phyloP scores from a whole-genome alignment of 2,797 vertebrate genomes.

The Pteropus rufus region DNA sequence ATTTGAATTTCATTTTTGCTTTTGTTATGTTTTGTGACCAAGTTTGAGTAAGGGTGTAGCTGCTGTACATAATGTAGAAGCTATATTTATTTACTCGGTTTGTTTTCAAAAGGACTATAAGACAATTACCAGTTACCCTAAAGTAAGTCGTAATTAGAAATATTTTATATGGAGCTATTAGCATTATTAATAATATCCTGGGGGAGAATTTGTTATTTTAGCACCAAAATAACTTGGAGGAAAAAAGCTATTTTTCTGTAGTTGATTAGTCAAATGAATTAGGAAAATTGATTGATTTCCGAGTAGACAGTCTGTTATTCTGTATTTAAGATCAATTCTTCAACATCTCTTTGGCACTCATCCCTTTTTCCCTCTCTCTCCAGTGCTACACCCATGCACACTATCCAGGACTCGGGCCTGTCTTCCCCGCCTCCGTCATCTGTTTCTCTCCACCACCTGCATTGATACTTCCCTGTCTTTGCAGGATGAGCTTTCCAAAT shows the following conservation, averaged over 20 bases:
- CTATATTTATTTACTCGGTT: not conserved
- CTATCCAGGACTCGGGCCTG: not conserved
- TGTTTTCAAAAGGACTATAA: slow-evolving; percentile 19
- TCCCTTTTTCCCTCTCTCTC: not conserved
- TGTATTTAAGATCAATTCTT: not conserved
- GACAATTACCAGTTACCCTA: not conserved
- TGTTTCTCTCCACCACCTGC: not conserved
- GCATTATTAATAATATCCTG: not conserved
- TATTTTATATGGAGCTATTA: not conserved
- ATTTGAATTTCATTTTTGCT: slow-evolving; percentile 49
- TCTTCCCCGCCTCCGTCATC: not conserved
- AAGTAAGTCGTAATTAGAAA: slow-evolving; percentile 45
- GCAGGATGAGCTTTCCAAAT: not conserved
- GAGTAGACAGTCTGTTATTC: not conserved
- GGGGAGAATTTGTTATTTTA: not conserved
- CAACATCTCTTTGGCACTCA: not conserved
- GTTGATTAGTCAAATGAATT: slow-evolving; percentile 10
- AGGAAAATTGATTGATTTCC: not conserved
- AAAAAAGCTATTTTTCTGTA: slow-evolving; percentile 16
- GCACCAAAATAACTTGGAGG: not conserved
- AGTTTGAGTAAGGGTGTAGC: slow-evolving; percentile 4
- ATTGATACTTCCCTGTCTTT: not conserved
- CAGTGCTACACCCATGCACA: accelerated
- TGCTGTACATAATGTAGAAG: not conserved
- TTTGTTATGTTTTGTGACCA: slow-evolving; percentile 5